Evolutionary conservation across 2,113 vertebrate genomes (phyloP), one percentile per base, ranked within the genome.

Genomic region (Rhinoptilus africanus): DNA sequence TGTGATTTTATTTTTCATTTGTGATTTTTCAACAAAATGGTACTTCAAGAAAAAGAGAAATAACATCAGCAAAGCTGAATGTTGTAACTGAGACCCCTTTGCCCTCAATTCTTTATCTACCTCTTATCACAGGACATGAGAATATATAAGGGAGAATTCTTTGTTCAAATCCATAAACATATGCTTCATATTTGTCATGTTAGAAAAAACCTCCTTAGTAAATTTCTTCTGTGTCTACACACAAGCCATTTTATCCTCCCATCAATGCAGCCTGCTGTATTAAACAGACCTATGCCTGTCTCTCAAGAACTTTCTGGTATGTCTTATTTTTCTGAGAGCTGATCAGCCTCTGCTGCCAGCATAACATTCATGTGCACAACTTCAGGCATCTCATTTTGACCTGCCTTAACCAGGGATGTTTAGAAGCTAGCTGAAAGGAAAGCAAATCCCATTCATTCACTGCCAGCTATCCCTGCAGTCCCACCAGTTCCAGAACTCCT

Each of bases 391-490:
- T 95, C 60, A 73, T 92, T 93, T 90, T 97, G 56, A 62, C 19
- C 75, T 84, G 48, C 66, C 51, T 63, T 91, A 78, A 90, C 88
- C 59, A 45, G 48, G 68, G 78, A 71, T 76, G 77, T 92, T 96
- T 94, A 80, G 77, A 92, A 96, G 86, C 69, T 78, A 21, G 34
- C 73, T 37, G 78, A 96, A 57, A 92, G 76, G 34, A 83, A 87
- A 62, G 37, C 30, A 89, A 96, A 85, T 85, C 78, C 90, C 47
- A 50, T 93, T 92, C 77, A 85, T 84, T 85, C 57, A 74, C 73
- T 66, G 78, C 71, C 92, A 97, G 89, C 50, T 84, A 37, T 87
- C 94, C 92, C 97, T 96, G 88, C 73, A 85, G 81, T 48, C 22
- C 35, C 64, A 88, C 87, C 67, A 88, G 88, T 92, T 83, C 85